These are phyloP conservation scores for Oncorhynchus kisutch DNA, from an alignment of 2,113 vertebrate genomes.

Conservation along the genomic window DNA sequence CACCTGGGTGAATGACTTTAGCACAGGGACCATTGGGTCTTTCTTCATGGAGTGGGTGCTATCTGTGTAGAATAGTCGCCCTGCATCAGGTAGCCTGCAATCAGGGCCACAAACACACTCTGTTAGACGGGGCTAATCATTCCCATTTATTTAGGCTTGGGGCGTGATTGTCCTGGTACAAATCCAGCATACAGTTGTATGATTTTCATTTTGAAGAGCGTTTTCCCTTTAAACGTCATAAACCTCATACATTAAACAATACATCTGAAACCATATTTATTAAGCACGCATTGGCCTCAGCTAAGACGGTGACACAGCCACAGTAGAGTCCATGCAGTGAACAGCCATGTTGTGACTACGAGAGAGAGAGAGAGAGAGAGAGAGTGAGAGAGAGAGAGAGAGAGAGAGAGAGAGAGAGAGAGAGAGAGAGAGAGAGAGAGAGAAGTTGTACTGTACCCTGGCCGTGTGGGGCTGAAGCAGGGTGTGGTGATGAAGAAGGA, in stretches of 20 bases:
- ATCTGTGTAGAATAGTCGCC: conserved; percentile 77
- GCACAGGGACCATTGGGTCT: conserved; percentile 64
- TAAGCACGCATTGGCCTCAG: too few relatives aligned
- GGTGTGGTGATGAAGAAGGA: conserved; percentile 67
- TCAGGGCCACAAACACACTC: background rate
- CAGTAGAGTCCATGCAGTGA: too few relatives aligned
- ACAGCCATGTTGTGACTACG: too few relatives aligned
- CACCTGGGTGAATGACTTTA: conserved; percentile 82
- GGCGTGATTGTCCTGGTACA: background rate
- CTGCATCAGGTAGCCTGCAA: conserved; percentile 70
- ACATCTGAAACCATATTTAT: too few relatives aligned
- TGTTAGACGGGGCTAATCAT: too few relatives aligned
- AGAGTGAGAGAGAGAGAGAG: background rate
- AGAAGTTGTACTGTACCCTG: conserved; percentile 43
- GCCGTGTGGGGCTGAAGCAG: conserved; percentile 70
- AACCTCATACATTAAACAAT: too few relatives aligned
- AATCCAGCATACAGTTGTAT: too few relatives aligned
- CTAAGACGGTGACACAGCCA: too few relatives aligned
- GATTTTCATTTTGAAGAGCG: too few relatives aligned
- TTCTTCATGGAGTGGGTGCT: conserved; percentile 65
- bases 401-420: too few relatives aligned
- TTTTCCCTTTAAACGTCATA: too few relatives aligned
- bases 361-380: background rate
- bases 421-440: background rate
- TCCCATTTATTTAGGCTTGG: too few relatives aligned